Evolutionary conservation across 2,888 invertebrate species (phyloP).

Genomic region (Gortyna flavago): DNA sequence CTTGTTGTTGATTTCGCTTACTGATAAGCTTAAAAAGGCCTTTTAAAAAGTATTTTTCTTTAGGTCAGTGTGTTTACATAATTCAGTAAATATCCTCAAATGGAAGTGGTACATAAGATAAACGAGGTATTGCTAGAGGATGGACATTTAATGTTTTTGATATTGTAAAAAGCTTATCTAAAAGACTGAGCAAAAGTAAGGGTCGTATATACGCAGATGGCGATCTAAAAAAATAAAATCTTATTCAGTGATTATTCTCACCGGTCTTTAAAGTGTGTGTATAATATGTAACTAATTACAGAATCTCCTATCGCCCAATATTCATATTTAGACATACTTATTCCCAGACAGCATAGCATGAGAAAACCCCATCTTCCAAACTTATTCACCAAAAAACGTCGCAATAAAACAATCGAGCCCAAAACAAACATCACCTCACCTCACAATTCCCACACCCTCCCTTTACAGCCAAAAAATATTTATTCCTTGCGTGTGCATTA

Average conservation of each 20-base stretch:
- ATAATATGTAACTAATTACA: neutral
- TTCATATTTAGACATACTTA: neutral
- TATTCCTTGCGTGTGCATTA: conserved; percentile 53
- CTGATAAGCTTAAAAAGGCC: conserved; percentile 26
- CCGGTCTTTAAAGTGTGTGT: neutral
- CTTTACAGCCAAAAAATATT: conserved; percentile 35
- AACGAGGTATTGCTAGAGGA: neutral
- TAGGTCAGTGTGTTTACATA: conserved; percentile 15
- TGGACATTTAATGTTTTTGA: neutral
- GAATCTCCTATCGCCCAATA: neutral
- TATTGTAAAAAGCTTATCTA: neutral
- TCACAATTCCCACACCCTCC: conserved; percentile 29
- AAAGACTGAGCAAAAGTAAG: neutral
- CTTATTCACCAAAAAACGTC: conserved; percentile 1
- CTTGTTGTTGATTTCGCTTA: conserved; percentile 22
- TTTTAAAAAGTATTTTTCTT: conserved; percentile 16
- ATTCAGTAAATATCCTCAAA: conserved; percentile 11
- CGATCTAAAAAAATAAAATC: neutral
- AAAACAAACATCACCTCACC: conserved; percentile 15
- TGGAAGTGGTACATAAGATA: neutral
- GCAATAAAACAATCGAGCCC: neutral
- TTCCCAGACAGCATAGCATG: conserved; percentile 16
- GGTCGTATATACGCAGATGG: no score
- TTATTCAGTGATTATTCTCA: neutral
- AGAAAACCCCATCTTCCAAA: neutral